Evolutionary conservation across 2,113 vertebrate genomes (phyloP), one percentile per base, ranked within the genome.

Genomic region (Numenius arquata): DNA sequence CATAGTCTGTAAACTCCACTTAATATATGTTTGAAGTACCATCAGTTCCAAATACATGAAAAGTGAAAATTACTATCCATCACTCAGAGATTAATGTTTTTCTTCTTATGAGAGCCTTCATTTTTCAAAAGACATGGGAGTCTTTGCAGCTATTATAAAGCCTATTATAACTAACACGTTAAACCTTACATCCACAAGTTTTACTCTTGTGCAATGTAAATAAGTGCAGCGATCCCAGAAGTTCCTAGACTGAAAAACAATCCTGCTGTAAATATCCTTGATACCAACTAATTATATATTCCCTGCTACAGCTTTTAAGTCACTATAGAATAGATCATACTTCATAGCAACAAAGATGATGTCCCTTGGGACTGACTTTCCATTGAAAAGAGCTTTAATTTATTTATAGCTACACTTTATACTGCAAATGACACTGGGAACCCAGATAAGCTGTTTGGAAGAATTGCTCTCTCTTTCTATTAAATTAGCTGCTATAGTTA

Each of bases 371-470:
- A 82, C 43, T 56, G 59, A 84, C 76, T 85, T 68, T 19, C 70
- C 45, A 70, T 59, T 70, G 67, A 85, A 72, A 63, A 90, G 50
- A 83, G 38, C 27, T 93, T 88, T 94, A 59, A 94, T 85, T 88
- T 96, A 97, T 92, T 94, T 94, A 96, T 89, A 93, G 70, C 80
- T 91, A 78, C 17, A 38, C 53, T 95, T 94, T 40, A 70, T 66
- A 53, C 66, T 76, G 65, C 90, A 91, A 95, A 95, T 73, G 90
- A 96, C 86, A 90, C 73, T 50, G 29, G 48, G 45, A 95, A 72
- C 41, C 26, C 67, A 87, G 76, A 96, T 78, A 92, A 85, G 53
- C 66, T 62, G n/a, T 70, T 91, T 70, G 74, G n/a, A 95, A 92
- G 73, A 61, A 76, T 29, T 92, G 25, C 13, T 45, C 48, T 80